These are phyloP conservation scores for Dryas iulia DNA, from an alignment of 1,140 invertebrate species.

Conservation along the genomic window DNA sequence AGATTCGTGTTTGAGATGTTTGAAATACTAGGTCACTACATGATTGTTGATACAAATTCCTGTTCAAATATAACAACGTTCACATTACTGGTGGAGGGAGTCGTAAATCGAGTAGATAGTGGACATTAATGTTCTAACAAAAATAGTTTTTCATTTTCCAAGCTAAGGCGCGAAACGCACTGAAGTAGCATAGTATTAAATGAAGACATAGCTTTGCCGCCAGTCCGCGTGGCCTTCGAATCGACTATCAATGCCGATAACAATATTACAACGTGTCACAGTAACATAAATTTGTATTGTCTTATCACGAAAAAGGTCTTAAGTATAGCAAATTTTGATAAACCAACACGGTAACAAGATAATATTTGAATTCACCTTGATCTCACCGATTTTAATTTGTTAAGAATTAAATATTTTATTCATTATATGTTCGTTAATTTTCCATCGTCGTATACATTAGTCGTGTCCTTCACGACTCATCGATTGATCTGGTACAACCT, in stretches of 20 bases:
- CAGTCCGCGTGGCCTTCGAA: slow-evolving; percentile 57
- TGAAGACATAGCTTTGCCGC: slow-evolving; percentile 42
- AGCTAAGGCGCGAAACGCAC: background rate
- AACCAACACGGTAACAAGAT: slow-evolving; percentile 64
- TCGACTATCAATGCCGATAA: slow-evolving; percentile 71
- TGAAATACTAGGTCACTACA: slow-evolving; percentile 42
- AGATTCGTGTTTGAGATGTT: slow-evolving; percentile 29
- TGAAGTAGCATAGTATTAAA: background rate
- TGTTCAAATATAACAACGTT: slow-evolving; percentile 22
- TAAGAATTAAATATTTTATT: slow-evolving; percentile 22
- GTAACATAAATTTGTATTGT: slow-evolving; percentile 77
- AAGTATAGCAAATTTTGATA: slow-evolving; percentile 56
- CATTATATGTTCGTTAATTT: slow-evolving; percentile 11
- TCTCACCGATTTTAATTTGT: slow-evolving; percentile 44
- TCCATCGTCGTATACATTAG: slow-evolving; percentile 15
- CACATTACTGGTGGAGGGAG: background rate
- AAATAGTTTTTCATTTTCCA: background rate
- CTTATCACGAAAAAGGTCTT: slow-evolving; percentile 69
- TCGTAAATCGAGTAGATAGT: slow-evolving; percentile 7
- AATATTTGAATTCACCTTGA: slow-evolving; percentile 57
- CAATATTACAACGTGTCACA: slow-evolving; percentile 67
- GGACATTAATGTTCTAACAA: background rate
- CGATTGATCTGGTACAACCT: slow-evolving; percentile 10
- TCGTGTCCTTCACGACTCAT: slow-evolving; percentile 6
- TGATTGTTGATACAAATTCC: slow-evolving; percentile 29